A percentile compares a stretch with the other conserved stretches of the same genome.
Conservation (phyloP, 2,113 vertebrate genomes). For the zebrafish (Danio rerio) region DNA sequence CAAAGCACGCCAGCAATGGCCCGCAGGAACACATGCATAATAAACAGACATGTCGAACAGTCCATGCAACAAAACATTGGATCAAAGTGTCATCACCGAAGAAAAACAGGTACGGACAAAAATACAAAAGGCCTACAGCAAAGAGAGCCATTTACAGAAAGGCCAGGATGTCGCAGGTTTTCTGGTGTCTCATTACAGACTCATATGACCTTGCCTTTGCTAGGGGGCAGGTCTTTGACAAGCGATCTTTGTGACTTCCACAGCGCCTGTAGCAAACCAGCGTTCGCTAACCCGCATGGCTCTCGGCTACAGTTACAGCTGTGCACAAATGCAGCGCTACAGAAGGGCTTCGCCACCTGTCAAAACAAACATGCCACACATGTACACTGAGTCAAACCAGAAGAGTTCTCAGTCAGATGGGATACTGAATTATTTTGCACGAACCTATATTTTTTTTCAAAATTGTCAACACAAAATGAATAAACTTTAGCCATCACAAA, state of each 20-base stretch:
- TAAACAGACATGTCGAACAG: neutral
- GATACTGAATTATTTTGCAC: neutral
- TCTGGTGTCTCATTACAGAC: constrained; percentile 35
- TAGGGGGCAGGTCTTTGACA: neutral
- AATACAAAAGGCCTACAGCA: constrained; percentile 19
- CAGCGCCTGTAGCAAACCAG: constrained; percentile 3
- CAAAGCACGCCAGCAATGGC: neutral
- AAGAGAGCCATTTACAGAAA: constrained; percentile 9
- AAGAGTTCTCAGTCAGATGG: constrained; percentile 13
- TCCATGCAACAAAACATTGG: neutral
- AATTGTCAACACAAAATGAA: neutral
- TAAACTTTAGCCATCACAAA: neutral
- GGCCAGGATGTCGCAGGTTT: constrained; percentile 16
- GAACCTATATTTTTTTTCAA: too few relatives aligned
- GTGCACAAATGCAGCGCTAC: neutral
- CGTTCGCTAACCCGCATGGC: neutral
- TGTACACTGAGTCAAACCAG: constrained; percentile 1
- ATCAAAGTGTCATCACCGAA: neutral
- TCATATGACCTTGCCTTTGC: constrained; percentile 9
- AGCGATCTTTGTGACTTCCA: neutral
- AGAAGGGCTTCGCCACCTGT: constrained; percentile 22
- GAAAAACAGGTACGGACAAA: neutral
- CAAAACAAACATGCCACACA: constrained; percentile 42
- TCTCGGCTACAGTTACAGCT: constrained; percentile 22
- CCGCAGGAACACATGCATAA: constrained; percentile 21